Base-by-base conservation (phyloP, 2,113 vertebrate species). In the Elgaria multicarinata region DNA sequence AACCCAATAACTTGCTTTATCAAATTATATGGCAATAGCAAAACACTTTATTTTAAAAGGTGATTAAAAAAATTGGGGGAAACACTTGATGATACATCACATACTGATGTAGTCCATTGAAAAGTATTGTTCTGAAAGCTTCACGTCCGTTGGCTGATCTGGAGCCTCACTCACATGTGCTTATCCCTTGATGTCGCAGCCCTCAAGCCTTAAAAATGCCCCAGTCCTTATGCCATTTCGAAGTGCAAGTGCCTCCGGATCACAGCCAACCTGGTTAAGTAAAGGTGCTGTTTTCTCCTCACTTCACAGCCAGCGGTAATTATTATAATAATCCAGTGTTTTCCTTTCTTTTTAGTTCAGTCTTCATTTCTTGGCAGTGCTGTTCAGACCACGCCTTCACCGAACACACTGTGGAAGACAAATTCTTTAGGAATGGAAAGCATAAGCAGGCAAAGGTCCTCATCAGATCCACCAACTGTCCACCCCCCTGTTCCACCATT, bases 391-490 rank as follows among this genome's bases (percentile, higher is more conserved):
- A 97, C 98, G 86, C 95, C 96, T 81, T 98, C 98, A 84, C 95
- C 97, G 96, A 96, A 96, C 93, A 94, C 97, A 96, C 93, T 95
- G 93, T 99, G 99, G 99, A 99, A 99, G 96, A 97, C 98, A 87
- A 97, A 98, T 96, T 96, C 98, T 94, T 95, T 98, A 95, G 98
- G 98, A 96, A 97, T 98, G 96, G 97, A 97, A 87, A 97, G 95
- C 22, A 94, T 96, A 44, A 98, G 98, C 95, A 96, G 99, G 94
- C 99, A 99, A 96, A 97, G 99, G 94, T 99, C 99, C 72, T 99
- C 99, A 93, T 99, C 99, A 79, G 99, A 99, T 97, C 99, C 99
- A 91, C 99, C 99, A 96, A 98, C 99, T 97, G 98, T 98, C 97
- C 99, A 99, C 95, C 98, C 99, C 39, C 99, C 99, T 85, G 97